Conservation (phyloP, 2,888 invertebrate species). For the Tetheella fluctuosa region DNA sequence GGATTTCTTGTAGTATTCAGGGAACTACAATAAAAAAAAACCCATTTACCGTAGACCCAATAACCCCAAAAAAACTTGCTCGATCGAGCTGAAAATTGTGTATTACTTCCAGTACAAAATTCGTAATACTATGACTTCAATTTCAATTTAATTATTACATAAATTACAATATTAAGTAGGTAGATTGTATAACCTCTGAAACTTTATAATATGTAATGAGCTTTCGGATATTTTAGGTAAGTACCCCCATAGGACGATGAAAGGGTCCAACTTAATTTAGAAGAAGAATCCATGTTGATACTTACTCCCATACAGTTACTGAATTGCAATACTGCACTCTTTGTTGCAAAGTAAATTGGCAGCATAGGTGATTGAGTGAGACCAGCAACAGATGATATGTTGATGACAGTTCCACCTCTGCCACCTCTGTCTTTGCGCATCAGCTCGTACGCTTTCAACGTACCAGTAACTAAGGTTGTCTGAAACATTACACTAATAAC, state of each 20-base stretch:
- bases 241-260: no score
- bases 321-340: constrained; percentile 43
- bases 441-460: constrained; percentile 39
- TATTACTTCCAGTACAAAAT: no score
- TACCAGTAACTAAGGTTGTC: constrained; percentile 35
- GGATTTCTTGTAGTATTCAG: constrained; percentile 34
- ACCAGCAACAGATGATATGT: constrained; percentile 39
- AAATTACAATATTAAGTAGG: no score
- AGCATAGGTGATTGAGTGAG: constrained; percentile 26
- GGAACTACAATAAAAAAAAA: constrained; percentile 28
- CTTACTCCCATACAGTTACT: constrained; percentile 46
- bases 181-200: no score
- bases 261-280: no score
- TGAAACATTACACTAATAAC: constrained; percentile 20
- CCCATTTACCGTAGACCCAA: neutral
- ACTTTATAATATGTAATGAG: no score
- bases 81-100: no score
- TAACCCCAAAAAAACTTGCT: no score
- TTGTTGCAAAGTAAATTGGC: constrained; percentile 41
- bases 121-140: no score
- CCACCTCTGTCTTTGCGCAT: constrained; percentile 45
- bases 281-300: constrained; percentile 13
- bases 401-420: constrained; percentile 42
- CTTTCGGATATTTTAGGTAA: no score
- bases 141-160: no score